A percentile compares a stretch with the other conserved stretches of the same genome.
These are phyloP conservation scores for Ginglymostoma cirratum DNA, from an alignment of 2,113 vertebrate species.

Conservation along the genomic window DNA sequence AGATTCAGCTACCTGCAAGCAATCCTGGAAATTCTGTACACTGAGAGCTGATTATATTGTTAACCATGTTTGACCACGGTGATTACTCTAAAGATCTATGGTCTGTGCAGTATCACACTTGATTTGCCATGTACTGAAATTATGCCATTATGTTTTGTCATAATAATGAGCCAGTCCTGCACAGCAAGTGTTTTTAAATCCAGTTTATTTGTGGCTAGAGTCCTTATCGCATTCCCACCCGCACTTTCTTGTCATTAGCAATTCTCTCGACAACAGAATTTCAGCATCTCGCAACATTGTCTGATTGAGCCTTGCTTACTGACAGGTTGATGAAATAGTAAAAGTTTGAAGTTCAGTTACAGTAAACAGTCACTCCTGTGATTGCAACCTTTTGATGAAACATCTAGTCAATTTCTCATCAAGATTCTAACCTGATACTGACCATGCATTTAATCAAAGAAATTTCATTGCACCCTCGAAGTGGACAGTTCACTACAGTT, in stretches of 20 bases:
- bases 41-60: not conserved
- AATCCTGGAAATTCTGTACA: not conserved
- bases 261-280: not conserved
- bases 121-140: not conserved
- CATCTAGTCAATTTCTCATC: slow-evolving; percentile 20
- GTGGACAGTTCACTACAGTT: not conserved
- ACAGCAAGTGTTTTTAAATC: not conserved
- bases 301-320: not conserved
- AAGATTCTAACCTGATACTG: slow-evolving; percentile 23
- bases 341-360: not conserved
- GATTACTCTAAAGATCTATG: not conserved
- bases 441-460: not conserved
- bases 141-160: not conserved
- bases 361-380: not conserved
- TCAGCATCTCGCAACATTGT: not conserved
- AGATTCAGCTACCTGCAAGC: not conserved
- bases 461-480: not conserved
- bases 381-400: slow-evolving; percentile 29
- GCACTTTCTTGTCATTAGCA: not conserved
- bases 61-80: not conserved
- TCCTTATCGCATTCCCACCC: not conserved
- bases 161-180: not conserved
- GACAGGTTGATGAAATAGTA: slow-evolving; percentile 24
- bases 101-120: not conserved
- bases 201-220: not conserved